A percentile compares a stretch with the other conserved stretches of the same genome.
Conservation (phyloP, 1,140 invertebrate genomes). For the Phymorhynchus buccinoides region DNA sequence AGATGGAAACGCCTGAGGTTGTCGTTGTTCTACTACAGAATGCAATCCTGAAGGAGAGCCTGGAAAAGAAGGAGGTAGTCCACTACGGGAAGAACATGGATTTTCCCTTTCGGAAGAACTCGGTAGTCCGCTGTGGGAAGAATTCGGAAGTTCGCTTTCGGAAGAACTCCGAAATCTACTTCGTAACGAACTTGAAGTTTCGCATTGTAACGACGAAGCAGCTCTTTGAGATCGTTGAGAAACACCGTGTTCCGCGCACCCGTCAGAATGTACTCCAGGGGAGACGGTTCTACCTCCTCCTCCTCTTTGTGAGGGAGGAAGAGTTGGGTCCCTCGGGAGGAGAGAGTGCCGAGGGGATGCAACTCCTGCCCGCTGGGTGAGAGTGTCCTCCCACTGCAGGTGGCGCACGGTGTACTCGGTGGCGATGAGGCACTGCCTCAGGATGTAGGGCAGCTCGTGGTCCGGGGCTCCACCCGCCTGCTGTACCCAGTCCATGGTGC, state of each 20-base stretch:
- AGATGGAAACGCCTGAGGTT: too few relatives aligned
- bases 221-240: too few relatives aligned
- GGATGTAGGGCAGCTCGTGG: constrained; percentile 39
- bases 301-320: not conserved
- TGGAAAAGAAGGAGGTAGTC: too few relatives aligned
- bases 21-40: too few relatives aligned
- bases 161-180: too few relatives aligned
- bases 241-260: not conserved
- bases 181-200: too few relatives aligned
- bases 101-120: too few relatives aligned
- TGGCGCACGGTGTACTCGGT: constrained; percentile 42
- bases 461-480: constrained; percentile 23
- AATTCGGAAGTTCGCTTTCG: too few relatives aligned
- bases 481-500: constrained; percentile 43
- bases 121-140: too few relatives aligned
- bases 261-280: not conserved
- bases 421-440: constrained; percentile 45
- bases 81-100: too few relatives aligned
- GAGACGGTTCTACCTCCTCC: not conserved
- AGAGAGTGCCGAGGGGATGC: not conserved
- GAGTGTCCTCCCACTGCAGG: constrained; percentile 44
- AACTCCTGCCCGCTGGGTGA: not conserved
- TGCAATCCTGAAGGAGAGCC: too few relatives aligned
- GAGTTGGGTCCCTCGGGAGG: constrained; percentile 5
- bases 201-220: too few relatives aligned